Base-by-base conservation (phyloP, 1,140 invertebrate species). In the Babylonia areolata region DNA sequence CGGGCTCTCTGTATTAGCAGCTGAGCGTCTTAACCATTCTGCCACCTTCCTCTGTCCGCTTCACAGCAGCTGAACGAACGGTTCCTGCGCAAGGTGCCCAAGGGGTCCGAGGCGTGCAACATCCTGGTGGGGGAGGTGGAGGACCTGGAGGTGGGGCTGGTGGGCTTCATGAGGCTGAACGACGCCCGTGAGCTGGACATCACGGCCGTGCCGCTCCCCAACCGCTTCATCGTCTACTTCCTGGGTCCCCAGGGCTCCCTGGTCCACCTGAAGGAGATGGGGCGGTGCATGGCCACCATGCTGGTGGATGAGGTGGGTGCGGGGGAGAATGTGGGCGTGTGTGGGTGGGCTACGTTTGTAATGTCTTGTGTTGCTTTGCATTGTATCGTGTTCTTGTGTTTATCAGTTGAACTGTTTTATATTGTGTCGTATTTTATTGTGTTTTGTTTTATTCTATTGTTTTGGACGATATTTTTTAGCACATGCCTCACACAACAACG, bases 101-200 rank as follows among this genome's bases (percentile, higher is more conserved):
- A 96, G 0, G 98, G 98, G 64, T 97, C 98, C 0, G 99, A 99
- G 94, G 98, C 98, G 9, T 98, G 98, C 39, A 99, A 99, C 93
- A 98, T 99, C 90, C 95, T 99, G 40, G 98, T 99, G 2, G 99
- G 98, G 11, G 98, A 99, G 95, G 97, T 99, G 5, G 98, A 99
- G 93, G 99, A 99, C 94, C 95, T 99, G 37, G 96, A 98, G 82
- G 97, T 97, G 92, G 96, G 97, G 0, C 94, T 99, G 75, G 87
- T 93, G 40, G 98, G 97, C 17, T 99, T 99, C 93, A 96, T 99
- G 81, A 96, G 99, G 79, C 95, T 99, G 20, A 97, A 96, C 92
- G 96, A 98, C 88, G 97, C 97, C 17, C 96, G 96, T n/a, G 96
- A 97, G 87, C 96, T 99, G 94, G 98, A 99, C 94, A 94, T 99